These are phyloP conservation scores for Hypomesus transpacificus DNA, from an alignment of 2,113 vertebrate genomes.

Conservation along the genomic window DNA sequence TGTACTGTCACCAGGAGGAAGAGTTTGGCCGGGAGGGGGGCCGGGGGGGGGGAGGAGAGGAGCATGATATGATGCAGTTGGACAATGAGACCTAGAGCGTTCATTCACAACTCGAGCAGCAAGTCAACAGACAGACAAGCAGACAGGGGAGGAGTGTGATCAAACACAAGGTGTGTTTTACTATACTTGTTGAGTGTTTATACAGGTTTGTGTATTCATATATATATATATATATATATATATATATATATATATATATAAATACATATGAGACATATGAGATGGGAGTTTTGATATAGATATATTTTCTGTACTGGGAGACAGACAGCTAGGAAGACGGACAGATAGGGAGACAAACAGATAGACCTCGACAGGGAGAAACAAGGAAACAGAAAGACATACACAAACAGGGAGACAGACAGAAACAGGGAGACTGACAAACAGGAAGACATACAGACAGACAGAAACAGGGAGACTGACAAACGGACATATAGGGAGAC, in stretches of 20 bases:
- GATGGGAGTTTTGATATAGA: not conserved
- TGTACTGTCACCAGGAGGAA: slow-evolving; percentile 35
- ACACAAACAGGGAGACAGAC: no score
- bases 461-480: no score
- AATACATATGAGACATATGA: not conserved
- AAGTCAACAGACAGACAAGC: slow-evolving; percentile 1
- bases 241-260: no score
- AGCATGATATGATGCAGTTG: no score
- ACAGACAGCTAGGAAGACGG: not conserved
- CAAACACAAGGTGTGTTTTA: not conserved
- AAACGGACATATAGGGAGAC: not conserved
- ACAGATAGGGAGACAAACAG: no score
- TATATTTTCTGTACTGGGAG: not conserved
- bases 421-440: no score
- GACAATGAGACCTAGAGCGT: no score
- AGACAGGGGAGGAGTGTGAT: not conserved
- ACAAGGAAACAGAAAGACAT: no score
- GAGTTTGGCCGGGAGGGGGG: slow-evolving; percentile 3
- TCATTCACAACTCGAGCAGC: slow-evolving; percentile 9
- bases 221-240: no score
- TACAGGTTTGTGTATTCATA: no score
- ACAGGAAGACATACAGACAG: no score
- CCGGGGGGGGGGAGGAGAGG: slow-evolving; percentile 12
- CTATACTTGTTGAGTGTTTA: not conserved
- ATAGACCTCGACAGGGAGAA: no score